Percentiles rank a stretch among this genome's conserved stretches.
phyloP scores from a whole-genome alignment of 2,797 vertebrate species.

The Anniella stebbinsi region DNA sequence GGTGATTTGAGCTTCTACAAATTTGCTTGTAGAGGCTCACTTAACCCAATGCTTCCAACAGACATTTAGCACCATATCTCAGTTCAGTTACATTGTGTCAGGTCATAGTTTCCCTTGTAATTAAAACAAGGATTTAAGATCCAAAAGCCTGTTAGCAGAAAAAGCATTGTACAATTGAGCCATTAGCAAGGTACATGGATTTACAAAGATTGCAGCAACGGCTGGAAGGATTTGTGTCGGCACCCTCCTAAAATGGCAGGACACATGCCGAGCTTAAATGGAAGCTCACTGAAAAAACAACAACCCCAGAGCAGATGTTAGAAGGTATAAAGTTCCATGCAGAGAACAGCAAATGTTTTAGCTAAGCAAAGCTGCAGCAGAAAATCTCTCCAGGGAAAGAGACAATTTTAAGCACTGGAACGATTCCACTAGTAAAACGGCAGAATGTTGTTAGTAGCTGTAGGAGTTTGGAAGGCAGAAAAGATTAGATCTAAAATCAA shows the following conservation, averaged over 20 bases:
- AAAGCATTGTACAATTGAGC: not conserved
- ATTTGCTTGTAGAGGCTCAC: no score
- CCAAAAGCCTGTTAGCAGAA: not conserved
- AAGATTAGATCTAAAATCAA: not conserved
- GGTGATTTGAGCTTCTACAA: not conserved
- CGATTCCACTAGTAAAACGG: not conserved
- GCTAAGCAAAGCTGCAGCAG: not conserved
- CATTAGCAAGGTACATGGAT: not conserved
- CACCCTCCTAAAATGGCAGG: not conserved
- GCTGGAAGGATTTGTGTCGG: not conserved
- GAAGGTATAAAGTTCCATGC: not conserved
- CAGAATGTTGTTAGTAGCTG: not conserved
- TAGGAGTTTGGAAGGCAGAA: not conserved
- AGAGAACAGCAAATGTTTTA: not conserved
- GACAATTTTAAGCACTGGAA: not conserved
- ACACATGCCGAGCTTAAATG: not conserved
- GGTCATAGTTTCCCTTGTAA: slow-evolving; percentile 23
- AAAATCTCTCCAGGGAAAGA: not conserved
- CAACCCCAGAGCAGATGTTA: slow-evolving; percentile 3
- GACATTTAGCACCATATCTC: slow-evolving; percentile 15
- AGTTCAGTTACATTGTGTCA: not conserved
- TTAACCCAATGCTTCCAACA: not conserved
- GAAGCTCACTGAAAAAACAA: not conserved
- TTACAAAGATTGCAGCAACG: not conserved
- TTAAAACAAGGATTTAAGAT: slow-evolving; percentile 4